These are phyloP conservation scores for Aphelenchoides besseyi DNA, from an alignment of 1,140 invertebrate genomes.

Conservation along the genomic window DNA sequence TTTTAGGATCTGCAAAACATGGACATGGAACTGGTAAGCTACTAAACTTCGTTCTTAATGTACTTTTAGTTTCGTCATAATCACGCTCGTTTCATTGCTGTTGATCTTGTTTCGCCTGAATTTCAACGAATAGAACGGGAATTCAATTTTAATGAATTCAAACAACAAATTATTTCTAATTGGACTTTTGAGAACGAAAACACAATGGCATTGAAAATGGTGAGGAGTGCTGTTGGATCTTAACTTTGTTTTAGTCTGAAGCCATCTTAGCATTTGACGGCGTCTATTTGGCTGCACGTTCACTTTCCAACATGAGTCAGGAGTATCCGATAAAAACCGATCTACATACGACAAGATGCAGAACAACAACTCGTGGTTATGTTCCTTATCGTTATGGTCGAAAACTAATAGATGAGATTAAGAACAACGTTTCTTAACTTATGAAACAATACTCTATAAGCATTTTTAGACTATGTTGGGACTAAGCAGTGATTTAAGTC, in stretches of 20 bases:
- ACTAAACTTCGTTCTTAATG: no score
- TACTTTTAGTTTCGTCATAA: constrained; percentile 62
- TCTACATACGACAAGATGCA: constrained; percentile 39
- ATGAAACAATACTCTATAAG: constrained; percentile 9
- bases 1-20: constrained; percentile 54
- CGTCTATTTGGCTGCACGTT: constrained; percentile 50
- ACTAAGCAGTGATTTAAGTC: constrained; percentile 50
- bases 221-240: neutral
- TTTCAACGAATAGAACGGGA: constrained; percentile 28
- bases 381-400: constrained; percentile 54
- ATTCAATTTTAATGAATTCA: constrained; percentile 48
- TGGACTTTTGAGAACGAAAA: constrained; percentile 29
- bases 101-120: constrained; percentile 44
- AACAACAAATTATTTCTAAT: constrained; percentile 34
- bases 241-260: constrained; percentile 47
- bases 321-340: constrained; percentile 41
- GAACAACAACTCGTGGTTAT: constrained; percentile 35
- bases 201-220: neutral
- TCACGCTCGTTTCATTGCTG: constrained; percentile 57
- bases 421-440: constrained; percentile 36
- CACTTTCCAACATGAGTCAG: constrained; percentile 34
- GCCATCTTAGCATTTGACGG: constrained; percentile 56
- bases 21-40: constrained; percentile 58
- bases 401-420: constrained; percentile 42
- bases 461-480: constrained; percentile 49